Base-by-base conservation (phyloP, 2,888 invertebrate genomes). In the Aspidapion aeneum region DNA sequence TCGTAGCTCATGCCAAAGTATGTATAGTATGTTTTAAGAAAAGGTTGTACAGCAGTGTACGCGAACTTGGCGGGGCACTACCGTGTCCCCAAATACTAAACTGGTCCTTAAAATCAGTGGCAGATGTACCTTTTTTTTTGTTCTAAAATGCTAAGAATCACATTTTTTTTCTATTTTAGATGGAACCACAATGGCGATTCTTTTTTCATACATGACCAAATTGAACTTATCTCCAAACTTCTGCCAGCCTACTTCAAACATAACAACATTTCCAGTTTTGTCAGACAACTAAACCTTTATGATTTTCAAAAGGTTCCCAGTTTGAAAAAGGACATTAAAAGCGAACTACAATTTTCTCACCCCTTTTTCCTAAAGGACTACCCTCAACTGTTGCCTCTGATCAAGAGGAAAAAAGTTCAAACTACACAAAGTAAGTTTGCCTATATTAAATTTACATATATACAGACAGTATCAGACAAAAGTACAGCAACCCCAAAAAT, bases 221-320 rank as follows among this genome's bases (percentile, higher is more conserved):
- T 91, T 35, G 87, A 90, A 69, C 97, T 98, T 82, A 90, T 96
- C 0, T 86, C 90, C 63, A 92, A 96, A 73, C 83, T 98, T 18
- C 82, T 98, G 66, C 98, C 98, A 0, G 85, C 91, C 56, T 98
- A 96, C 78, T 98, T 96, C 82, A 98, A 98, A 82, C 98, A 98
- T 81, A 97, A 93, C 80, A 98, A 98, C 77, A 91, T 98, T 90
- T 94, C 97, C 62, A 97, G 96, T 78, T 96, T 98, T 78, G 93
- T 98, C 63, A 83, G 98, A 1, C 98, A 98, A 75, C 83, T 98
- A 55, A 98, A 98, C 80, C 96, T 98, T 95, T 98, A 97, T 85
- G 96, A 96, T 22, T 98, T 98, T 80, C 93, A 94, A 74, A 98
- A 98, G 81, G 91, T 95, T 60, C 89, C 93, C 2, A 93, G 93